Percentiles rank a stretch among this genome's conserved stretches.
These are phyloP conservation scores for Clarias magur DNA, from an alignment of 2,113 vertebrate species.

Conservation along the genomic window DNA sequence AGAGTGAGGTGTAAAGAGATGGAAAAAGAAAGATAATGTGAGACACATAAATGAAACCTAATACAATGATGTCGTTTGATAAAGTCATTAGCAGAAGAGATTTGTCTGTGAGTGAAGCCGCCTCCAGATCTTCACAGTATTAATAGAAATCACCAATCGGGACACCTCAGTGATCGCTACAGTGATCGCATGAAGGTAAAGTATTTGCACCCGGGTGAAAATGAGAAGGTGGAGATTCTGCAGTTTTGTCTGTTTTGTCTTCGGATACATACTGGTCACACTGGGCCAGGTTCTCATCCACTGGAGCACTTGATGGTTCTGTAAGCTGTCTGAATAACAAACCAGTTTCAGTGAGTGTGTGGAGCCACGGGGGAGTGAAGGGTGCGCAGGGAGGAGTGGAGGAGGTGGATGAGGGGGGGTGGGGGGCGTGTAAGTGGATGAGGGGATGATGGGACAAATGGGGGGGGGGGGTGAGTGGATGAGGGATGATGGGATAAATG, in stretches of 20 bases:
- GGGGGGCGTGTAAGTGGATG: too few relatives aligned
- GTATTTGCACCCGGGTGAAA: neutral
- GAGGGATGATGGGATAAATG: slow-evolving; percentile 12
- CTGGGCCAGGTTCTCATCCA: slow-evolving; percentile 84
- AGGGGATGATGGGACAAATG: slow-evolving; percentile 12
- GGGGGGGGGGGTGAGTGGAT: neutral
- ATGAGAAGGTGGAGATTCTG: slow-evolving; percentile 42
- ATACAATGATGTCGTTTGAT: neutral
- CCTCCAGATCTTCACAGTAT: neutral
- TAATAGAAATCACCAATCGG: neutral
- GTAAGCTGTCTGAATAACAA: slow-evolving; percentile 80
- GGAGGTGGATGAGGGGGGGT: neutral
- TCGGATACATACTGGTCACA: slow-evolving; percentile 78
- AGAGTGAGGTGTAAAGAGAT: neutral
- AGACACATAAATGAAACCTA: neutral
- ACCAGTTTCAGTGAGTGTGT: slow-evolving; percentile 72
- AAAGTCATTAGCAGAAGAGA: neutral
- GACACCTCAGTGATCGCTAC: neutral
- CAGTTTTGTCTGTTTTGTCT: slow-evolving; percentile 54
- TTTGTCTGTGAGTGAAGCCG: neutral
- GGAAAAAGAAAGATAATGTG: neutral
- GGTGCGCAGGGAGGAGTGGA: slow-evolving; percentile 46
- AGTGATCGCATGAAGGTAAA: neutral
- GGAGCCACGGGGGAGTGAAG: slow-evolving; percentile 49
- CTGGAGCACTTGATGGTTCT: slow-evolving; percentile 81